Evolutionary conservation across 2,888 invertebrate species (phyloP).

Genomic region (Ormyrus nitidulus): DNA sequence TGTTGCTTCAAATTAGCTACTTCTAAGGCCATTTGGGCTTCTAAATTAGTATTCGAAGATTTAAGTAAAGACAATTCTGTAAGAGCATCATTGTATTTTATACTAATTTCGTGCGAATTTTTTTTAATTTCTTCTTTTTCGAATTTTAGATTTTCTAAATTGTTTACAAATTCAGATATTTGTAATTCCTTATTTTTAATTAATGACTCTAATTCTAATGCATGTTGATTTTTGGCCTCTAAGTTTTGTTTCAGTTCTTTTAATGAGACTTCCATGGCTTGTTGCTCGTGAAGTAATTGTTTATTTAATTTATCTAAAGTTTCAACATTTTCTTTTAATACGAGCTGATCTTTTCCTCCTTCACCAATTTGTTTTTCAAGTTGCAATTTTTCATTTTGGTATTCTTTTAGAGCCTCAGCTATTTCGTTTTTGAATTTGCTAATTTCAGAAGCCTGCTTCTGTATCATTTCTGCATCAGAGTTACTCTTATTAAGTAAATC

Average conservation of each 20-base stretch:
- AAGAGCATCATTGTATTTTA: slow-evolving; percentile 58
- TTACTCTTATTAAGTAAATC: slow-evolving; percentile 65
- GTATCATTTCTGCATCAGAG: slow-evolving; percentile 76
- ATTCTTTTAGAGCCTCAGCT: slow-evolving; percentile 68
- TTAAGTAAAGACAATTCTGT: slow-evolving; percentile 57
- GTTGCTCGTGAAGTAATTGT: slow-evolving; percentile 51
- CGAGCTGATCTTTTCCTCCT: slow-evolving; percentile 6
- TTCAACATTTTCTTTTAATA: slow-evolving; percentile 47
- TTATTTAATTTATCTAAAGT: slow-evolving; percentile 48
- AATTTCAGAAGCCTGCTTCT: slow-evolving; percentile 75
- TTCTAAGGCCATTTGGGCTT: slow-evolving; percentile 59
- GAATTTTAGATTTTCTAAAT: slow-evolving; percentile 56
- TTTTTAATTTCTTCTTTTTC: slow-evolving; percentile 62
- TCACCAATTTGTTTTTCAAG: slow-evolving; percentile 42
- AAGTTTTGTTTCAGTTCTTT: slow-evolving; percentile 57
- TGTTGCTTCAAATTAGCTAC: slow-evolving; percentile 60
- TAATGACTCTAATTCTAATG: slow-evolving; percentile 48
- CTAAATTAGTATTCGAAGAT: slow-evolving; percentile 55
- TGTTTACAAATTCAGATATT: slow-evolving; percentile 56
- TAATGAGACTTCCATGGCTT: slow-evolving; percentile 44
- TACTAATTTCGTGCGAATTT: slow-evolving; percentile 52
- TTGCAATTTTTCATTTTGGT: slow-evolving; percentile 56
- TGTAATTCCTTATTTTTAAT: slow-evolving; percentile 56
- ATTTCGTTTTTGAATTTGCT: slow-evolving; percentile 67
- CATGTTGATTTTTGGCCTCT: slow-evolving; percentile 52